phyloP scores from a whole-genome alignment of 1,140 invertebrate species.

The Saccostrea echinata region DNA sequence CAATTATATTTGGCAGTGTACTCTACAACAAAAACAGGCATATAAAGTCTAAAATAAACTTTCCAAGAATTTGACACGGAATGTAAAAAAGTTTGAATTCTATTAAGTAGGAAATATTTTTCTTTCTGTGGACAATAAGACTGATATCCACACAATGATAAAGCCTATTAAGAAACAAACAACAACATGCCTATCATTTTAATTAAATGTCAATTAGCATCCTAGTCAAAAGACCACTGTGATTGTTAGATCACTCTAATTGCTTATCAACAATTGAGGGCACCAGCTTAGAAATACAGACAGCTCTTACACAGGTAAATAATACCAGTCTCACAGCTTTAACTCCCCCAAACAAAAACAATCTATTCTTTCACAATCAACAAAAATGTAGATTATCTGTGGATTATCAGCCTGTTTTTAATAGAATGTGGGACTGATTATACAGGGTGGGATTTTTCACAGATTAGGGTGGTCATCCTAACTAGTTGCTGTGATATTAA shows the following conservation, averaged over 20 bases:
- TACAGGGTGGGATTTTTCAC: conserved; percentile 2
- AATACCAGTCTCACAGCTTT: conserved; percentile 12
- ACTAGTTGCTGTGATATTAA: background rate
- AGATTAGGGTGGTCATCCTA: conserved; percentile 32
- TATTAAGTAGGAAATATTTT: background rate
- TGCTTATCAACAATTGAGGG: conserved; percentile 19
- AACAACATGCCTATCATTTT: conserved; percentile 1
- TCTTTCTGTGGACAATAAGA: background rate
- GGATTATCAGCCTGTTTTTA: background rate
- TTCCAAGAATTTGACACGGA: conserved; percentile 7
- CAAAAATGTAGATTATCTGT: conserved; percentile 23
- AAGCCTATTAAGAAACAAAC: conserved; percentile 6
- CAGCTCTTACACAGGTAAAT: background rate
- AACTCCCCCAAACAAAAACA: background rate
- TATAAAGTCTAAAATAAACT: background rate
- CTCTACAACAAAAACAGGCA: background rate
- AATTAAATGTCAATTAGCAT: conserved; percentile 29
- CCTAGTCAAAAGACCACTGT: background rate
- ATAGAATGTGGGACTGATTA: background rate
- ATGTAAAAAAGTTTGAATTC: background rate
- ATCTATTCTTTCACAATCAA: conserved; percentile 6
- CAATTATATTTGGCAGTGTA: background rate
- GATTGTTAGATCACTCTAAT: conserved; percentile 6
- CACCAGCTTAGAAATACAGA: conserved; percentile 17
- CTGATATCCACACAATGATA: background rate